Base-by-base conservation (phyloP, 2,888 invertebrate genomes). In the Eupeodes latifasciatus region DNA sequence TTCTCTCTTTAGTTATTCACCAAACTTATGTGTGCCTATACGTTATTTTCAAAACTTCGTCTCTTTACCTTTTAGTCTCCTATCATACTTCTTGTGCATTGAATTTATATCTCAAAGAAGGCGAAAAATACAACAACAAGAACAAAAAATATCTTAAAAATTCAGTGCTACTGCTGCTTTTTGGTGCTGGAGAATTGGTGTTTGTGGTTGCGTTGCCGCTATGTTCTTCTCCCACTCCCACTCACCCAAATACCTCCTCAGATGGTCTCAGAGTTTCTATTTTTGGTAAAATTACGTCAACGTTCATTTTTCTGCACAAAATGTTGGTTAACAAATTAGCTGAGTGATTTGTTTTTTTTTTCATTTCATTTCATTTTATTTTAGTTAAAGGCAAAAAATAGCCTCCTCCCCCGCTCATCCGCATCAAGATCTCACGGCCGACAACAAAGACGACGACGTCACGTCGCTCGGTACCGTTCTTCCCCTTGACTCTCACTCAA, bases 231-330 rank as follows among this genome's bases (percentile, higher is more conserved):
- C 47, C 64, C 62, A 27, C 79, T 72, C 72, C 72, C 57, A 72
- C 72, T 72, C 72, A 72, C 59, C 59, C 72, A 57, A 57, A 44
- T 82, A 78, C 72, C 69, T 84, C 72, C 67, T 84, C 67, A 55
- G 69, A 83, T 87, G 87, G 87, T 87, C 80, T 83, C 76, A 83
- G 80, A 80, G 72, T 83, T 84, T 87, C 87, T 87, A 87, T 87
- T 87, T 87, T 87, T 74, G 87, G 87, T 81, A 44, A 87, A 83
- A 87, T 87, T 87, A 87, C 87, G 87, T 87, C 87, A 87, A 87
- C 84, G 34, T 69, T 75, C 69, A 78, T 81, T 74, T 78, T 53
- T 67, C 64, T 80, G 86, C 86, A 87, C 40, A 71, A 71, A 53
- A 53, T 75, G 69, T 77, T 76, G 80, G 79, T 83, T 83, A 69